Conservation (phyloP, 2,888 invertebrate genomes). For the Drosophila neotestacea region DNA sequence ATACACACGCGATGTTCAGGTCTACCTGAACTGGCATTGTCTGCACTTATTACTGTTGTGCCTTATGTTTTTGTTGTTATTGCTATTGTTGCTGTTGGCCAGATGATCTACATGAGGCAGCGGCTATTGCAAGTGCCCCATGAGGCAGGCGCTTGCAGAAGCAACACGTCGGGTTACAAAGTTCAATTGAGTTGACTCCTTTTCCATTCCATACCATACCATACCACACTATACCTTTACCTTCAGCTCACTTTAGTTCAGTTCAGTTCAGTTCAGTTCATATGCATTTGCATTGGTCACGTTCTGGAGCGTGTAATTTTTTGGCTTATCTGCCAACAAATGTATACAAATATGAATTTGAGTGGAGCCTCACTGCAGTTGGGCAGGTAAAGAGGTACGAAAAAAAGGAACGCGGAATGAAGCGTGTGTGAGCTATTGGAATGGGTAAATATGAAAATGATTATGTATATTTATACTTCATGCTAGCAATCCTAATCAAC, state of each 20-base stretch:
- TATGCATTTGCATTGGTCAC: conserved; percentile 81
- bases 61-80: conserved; percentile 22
- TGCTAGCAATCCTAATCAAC: background rate
- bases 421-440: conserved; percentile 27
- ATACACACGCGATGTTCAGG: conserved; percentile 73
- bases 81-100: conserved; percentile 37
- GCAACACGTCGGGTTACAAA: conserved; percentile 76
- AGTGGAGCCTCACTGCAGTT: conserved; percentile 40
- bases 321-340: conserved; percentile 74
- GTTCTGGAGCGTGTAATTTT: conserved; percentile 80
- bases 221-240: background rate
- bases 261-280: conserved; percentile 49
- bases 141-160: conserved; percentile 67
- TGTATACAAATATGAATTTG: conserved; percentile 78
- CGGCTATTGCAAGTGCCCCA: conserved; percentile 49
- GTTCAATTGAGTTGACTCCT: conserved; percentile 80
- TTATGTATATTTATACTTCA: background rate
- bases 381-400: background rate
- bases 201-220: conserved; percentile 26
- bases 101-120: conserved; percentile 76
- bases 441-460: conserved; percentile 4
- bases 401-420: too few species aligned
- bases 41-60: conserved; percentile 60
- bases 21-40: conserved; percentile 43
- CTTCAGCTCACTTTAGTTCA: conserved; percentile 6